Percentiles rank a stretch among this genome's conserved stretches.
These are phyloP conservation scores for Leptodirus hochenwartii DNA, from an alignment of 2,888 invertebrate species.

Conservation along the genomic window DNA sequence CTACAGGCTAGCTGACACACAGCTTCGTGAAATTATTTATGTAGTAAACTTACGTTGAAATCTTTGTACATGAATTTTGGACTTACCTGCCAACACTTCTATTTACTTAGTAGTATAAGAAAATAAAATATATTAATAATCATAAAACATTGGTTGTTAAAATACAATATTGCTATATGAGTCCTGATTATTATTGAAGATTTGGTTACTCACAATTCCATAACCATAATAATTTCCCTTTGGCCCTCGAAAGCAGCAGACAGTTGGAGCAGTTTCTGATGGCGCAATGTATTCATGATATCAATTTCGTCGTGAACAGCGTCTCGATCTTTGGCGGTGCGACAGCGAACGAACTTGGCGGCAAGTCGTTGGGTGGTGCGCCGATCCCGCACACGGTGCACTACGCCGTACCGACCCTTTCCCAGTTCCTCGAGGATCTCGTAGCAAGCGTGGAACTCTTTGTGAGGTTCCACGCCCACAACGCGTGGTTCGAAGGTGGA, in stretches of 20 bases:
- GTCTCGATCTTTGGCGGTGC: constrained; percentile 51
- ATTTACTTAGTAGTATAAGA: too few relatives aligned
- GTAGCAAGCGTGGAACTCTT: constrained; percentile 40
- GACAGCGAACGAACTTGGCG: constrained; percentile 66
- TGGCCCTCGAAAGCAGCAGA: constrained; percentile 64
- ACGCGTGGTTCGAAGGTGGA: constrained; percentile 23
- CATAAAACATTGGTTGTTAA: too few relatives aligned
- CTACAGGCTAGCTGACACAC: too few relatives aligned
- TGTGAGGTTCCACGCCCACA: constrained; percentile 33
- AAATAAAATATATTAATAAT: too few relatives aligned
- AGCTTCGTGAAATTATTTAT: too few relatives aligned
- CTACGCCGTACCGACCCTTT: constrained; percentile 56
- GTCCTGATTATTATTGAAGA: too few relatives aligned
- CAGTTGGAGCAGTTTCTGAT: constrained; percentile 70
- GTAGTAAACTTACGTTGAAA: too few relatives aligned
- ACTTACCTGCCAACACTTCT: too few relatives aligned
- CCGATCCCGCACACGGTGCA: constrained; percentile 50
- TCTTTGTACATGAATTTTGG: too few relatives aligned
- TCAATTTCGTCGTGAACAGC: constrained; percentile 61
- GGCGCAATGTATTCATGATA: constrained; percentile 68
- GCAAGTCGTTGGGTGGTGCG: constrained; percentile 46
- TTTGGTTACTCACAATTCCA: constrained; percentile 86
- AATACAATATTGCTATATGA: too few relatives aligned
- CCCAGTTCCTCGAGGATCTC: constrained; percentile 55
- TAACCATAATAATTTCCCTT: constrained; percentile 66